These are phyloP conservation scores for Eurosta solidaginis DNA, from an alignment of 1,140 invertebrate genomes.

Conservation along the genomic window DNA sequence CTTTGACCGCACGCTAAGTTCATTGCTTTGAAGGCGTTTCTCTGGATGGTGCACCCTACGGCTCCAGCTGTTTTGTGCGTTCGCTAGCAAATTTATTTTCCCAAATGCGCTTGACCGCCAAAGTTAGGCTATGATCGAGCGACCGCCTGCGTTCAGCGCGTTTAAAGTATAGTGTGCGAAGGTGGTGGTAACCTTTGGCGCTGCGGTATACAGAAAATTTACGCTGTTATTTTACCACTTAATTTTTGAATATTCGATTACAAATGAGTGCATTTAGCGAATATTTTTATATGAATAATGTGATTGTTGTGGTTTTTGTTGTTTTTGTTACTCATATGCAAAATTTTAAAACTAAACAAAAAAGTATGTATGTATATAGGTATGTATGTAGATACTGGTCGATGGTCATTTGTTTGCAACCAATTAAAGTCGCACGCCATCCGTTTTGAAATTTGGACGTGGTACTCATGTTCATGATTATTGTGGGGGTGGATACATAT, in stretches of 20 bases:
- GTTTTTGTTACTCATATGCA: background rate
- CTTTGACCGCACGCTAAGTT: background rate
- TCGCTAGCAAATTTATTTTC: background rate
- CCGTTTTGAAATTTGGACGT: background rate
- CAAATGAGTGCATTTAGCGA: slow-evolving; percentile 13
- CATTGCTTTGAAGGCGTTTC: background rate
- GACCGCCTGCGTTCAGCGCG: background rate
- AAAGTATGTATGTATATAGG: background rate
- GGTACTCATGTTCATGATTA: no score
- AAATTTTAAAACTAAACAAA: background rate
- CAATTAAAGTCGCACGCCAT: slow-evolving; percentile 4
- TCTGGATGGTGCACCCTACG: background rate
- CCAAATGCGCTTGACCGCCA: slow-evolving; percentile 10
- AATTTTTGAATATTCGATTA: slow-evolving; percentile 24
- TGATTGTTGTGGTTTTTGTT: background rate
- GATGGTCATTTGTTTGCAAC: background rate
- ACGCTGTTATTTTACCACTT: slow-evolving; percentile 33
- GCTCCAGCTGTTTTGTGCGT: background rate
- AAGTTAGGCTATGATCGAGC: background rate
- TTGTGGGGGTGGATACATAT: background rate
- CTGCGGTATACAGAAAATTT: background rate
- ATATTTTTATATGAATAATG: background rate
- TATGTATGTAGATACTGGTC: background rate
- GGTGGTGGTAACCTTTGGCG: background rate
- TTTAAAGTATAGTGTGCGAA: background rate